Evolutionary conservation across 2,113 vertebrate species (phyloP).

Genomic region (Alces alces): DNA sequence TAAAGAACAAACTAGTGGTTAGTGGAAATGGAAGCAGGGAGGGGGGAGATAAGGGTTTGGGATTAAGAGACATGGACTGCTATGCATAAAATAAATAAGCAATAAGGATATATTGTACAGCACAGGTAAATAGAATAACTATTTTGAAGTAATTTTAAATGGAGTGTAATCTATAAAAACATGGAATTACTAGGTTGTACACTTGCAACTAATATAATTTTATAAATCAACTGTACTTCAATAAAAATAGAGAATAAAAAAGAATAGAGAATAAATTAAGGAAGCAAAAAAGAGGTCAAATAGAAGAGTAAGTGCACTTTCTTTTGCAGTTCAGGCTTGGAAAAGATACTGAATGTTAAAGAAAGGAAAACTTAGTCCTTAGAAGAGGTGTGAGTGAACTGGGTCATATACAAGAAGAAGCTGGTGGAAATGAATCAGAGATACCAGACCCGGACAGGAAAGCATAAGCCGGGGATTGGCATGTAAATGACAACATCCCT

Average conservation of each 20-base stretch:
- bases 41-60: rapidly evolving
- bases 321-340: not conserved
- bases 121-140: not conserved
- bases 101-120: not conserved
- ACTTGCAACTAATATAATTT: not conserved
- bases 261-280: not conserved
- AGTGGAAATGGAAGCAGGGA: not conserved
- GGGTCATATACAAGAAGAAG: not conserved
- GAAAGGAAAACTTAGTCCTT: not conserved
- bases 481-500: not conserved
- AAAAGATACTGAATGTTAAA: slow-evolving; percentile 5
- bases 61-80: not conserved
- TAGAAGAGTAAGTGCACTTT: not conserved
- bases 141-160: not conserved
- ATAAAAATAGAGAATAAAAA: not conserved
- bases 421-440: not conserved
- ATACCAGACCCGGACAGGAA: not conserved
- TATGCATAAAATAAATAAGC: not conserved
- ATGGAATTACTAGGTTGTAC: not conserved
- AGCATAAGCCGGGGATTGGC: not conserved
- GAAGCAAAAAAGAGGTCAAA: not conserved
- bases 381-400: not conserved
- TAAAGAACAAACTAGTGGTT: not conserved
- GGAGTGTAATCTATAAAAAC: not conserved
- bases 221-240: not conserved